A percentile compares a stretch with the other conserved stretches of the same genome.
Evolutionary conservation across 2,888 invertebrate genomes (phyloP).

Genomic region (Drosophila neotestacea): DNA sequence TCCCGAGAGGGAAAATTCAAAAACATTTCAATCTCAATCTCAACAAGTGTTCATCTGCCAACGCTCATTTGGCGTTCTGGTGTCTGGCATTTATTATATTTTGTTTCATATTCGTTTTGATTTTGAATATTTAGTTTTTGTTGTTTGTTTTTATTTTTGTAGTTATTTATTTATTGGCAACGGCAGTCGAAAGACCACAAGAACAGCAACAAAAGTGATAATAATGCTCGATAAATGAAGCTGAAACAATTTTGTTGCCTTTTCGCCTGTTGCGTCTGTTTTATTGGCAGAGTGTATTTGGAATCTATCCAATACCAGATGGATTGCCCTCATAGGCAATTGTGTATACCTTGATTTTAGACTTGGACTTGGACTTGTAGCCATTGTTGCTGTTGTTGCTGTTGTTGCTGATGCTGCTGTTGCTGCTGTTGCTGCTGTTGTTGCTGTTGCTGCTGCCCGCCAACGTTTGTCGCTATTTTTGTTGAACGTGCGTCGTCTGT

Average conservation of each 20-base stretch:
- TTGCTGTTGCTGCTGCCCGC: conserved; percentile 32
- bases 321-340: conserved; percentile 29
- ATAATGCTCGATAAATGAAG: conserved; percentile 16
- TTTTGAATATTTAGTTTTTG: conserved; percentile 30
- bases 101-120: conserved; percentile 43
- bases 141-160: background rate
- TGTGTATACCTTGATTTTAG: conserved; percentile 29
- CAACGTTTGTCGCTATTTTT: conserved; percentile 52
- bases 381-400: conserved; percentile 11
- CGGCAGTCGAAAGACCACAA: conserved; percentile 7
- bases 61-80: conserved; percentile 37
- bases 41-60: conserved; percentile 46
- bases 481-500: conserved; percentile 43
- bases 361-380: conserved; percentile 72
- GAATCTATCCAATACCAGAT: conserved; percentile 18
- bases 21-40: conserved; percentile 34
- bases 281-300: background rate
- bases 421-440: conserved; percentile 3
- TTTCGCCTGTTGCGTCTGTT: conserved; percentile 17
- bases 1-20: conserved; percentile 8
- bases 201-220: background rate
- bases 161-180: conserved; percentile 50
- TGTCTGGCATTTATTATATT: conserved; percentile 54
- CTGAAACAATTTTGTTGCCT: conserved; percentile 21
- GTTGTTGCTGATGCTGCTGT: conserved; percentile 5